A percentile compares a stretch with the other conserved stretches of the same genome.
Evolutionary conservation across 2,797 vertebrate genomes (phyloP).

Genomic region (Labeo calbasu): DNA sequence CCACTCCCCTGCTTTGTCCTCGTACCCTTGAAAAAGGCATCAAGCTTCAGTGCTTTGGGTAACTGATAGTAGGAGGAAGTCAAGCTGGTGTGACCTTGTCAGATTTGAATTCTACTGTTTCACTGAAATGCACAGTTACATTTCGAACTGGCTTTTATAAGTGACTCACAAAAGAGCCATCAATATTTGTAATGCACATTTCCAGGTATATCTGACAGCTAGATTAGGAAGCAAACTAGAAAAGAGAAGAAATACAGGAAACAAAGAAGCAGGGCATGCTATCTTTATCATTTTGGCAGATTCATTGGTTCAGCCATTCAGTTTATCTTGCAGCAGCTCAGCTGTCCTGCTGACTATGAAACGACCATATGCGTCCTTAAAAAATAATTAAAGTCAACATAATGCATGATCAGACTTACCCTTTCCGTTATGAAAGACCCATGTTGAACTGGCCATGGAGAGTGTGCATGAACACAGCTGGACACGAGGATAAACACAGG

Average conservation of each 20-base stretch:
- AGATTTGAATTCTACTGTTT: conserved; percentile 12
- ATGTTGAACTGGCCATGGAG: conserved; percentile 44
- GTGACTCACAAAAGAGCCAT: background rate
- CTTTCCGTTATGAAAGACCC: conserved; percentile 20
- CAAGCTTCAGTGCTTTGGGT: conserved; percentile 26
- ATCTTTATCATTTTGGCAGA: background rate
- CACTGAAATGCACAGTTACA: background rate
- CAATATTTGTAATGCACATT: background rate
- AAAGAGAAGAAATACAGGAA: background rate
- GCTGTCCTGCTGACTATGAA: background rate
- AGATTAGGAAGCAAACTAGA: background rate
- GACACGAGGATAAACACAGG: background rate
- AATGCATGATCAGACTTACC: conserved; percentile 33
- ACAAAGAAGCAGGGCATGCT: background rate
- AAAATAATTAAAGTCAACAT: background rate
- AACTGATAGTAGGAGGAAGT: conserved; percentile 37
- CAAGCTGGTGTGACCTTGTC: conserved; percentile 52
- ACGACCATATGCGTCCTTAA: background rate
- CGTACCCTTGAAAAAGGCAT: conserved; percentile 32
- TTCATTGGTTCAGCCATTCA: background rate
- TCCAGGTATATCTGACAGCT: background rate
- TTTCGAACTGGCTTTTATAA: background rate
- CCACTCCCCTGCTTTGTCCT: conserved; percentile 34
- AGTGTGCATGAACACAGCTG: conserved; percentile 17
- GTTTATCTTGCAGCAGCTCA: background rate